Conservation (phyloP, 2,888 invertebrate species). For the Molorchus minor region DNA sequence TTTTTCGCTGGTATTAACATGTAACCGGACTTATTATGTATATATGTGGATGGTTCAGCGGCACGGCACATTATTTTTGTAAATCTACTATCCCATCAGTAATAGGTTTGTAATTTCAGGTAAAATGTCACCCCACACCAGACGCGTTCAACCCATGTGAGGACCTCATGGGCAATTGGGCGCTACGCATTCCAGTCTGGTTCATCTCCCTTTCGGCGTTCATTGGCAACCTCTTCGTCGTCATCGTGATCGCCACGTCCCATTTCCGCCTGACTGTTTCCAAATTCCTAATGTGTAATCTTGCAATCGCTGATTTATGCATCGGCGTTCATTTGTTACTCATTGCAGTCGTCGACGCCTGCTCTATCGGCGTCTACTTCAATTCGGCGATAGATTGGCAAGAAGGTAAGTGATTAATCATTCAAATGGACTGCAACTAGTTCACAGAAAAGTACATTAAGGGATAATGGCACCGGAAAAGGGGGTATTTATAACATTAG, state of each 20-base stretch:
- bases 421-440: too few species aligned
- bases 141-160: constrained; percentile 74
- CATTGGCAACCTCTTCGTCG: constrained; percentile 72
- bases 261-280: constrained; percentile 64
- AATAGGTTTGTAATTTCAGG: too few species aligned
- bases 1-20: too few species aligned
- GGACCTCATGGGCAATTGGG: constrained; percentile 71
- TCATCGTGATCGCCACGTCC: constrained; percentile 67
- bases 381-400: constrained; percentile 77
- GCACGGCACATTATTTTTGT: too few species aligned
- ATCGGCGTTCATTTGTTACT: constrained; percentile 72
- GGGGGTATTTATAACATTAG: too few species aligned
- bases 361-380: constrained; percentile 72
- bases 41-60: too few species aligned
- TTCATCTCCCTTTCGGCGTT: constrained; percentile 68
- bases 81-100: too few species aligned
- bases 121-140: constrained; percentile 66
- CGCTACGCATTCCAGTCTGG: constrained; percentile 70
- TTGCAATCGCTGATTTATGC: constrained; percentile 74
- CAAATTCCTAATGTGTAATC: constrained; percentile 73
- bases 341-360: constrained; percentile 71
- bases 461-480: too few species aligned
- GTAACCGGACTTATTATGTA: too few species aligned
- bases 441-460: too few species aligned
- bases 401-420: constrained; percentile 61